Evolutionary conservation across 1,140 invertebrate genomes (phyloP).

Genomic region (Hyposmocoma kahamanoa): DNA sequence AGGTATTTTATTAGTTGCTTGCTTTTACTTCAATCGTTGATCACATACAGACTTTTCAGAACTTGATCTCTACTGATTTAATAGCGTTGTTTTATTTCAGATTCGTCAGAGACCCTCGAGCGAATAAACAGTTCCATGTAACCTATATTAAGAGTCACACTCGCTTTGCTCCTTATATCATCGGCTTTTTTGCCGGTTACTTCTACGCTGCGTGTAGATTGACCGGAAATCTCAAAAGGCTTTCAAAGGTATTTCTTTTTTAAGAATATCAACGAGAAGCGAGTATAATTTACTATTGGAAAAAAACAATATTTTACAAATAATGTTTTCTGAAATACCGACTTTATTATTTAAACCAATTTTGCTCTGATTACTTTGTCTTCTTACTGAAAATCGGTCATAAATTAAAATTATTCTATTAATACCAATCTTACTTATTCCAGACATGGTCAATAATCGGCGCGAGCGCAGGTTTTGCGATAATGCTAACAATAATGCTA

Average conservation of each 20-base stretch:
- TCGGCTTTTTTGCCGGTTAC: slow-evolving; percentile 73
- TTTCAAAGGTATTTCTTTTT: slow-evolving; percentile 54
- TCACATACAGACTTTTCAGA: too few relatives aligned
- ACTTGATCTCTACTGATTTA: too few relatives aligned
- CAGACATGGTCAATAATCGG: slow-evolving; percentile 46
- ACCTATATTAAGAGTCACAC: slow-evolving; percentile 75
- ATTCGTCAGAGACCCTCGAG: slow-evolving; percentile 67
- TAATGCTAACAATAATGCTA: slow-evolving; percentile 51
- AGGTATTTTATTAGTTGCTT: too few relatives aligned
- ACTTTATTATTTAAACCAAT: too few relatives aligned
- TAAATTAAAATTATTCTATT: too few relatives aligned
- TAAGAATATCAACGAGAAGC: too few relatives aligned
- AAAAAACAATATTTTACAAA: too few relatives aligned
- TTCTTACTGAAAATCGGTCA: too few relatives aligned
- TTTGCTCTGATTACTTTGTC: too few relatives aligned
- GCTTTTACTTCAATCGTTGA: too few relatives aligned
- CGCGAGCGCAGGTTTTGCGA: slow-evolving; percentile 27
- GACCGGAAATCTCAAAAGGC: slow-evolving; percentile 25
- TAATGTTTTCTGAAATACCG: too few relatives aligned
- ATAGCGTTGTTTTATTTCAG: slow-evolving; percentile 42
- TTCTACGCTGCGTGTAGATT: slow-evolving; percentile 45
- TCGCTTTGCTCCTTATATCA: slow-evolving; percentile 69
- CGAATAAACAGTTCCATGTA: slow-evolving; percentile 58
- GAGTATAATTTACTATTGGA: too few relatives aligned
- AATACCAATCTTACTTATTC: slow-evolving; percentile 22